Conservation (phyloP, 2,888 invertebrate genomes). For the Nomada goodeniana region DNA sequence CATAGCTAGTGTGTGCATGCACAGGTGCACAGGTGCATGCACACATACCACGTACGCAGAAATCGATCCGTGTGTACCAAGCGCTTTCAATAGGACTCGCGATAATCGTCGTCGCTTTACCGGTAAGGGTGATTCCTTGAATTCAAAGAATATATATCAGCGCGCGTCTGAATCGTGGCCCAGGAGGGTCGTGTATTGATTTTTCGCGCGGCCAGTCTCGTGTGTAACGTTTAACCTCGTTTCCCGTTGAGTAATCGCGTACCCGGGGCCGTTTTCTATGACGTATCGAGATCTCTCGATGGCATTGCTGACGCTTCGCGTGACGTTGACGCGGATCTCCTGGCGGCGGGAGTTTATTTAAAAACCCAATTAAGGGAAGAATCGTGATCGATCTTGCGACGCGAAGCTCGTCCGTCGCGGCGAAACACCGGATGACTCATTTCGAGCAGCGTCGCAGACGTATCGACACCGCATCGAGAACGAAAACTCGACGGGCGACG, state of each 20-base stretch:
- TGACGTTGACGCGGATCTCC: conserved; percentile 5
- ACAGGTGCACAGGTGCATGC: background rate
- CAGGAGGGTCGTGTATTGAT: conserved; percentile 79
- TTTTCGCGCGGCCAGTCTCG: conserved; percentile 78
- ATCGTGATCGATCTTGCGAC: conserved; percentile 54
- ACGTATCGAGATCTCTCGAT: conserved; percentile 50
- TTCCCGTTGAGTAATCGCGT: conserved; percentile 52
- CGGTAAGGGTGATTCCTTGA: conserved; percentile 53
- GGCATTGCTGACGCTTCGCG: conserved; percentile 29
- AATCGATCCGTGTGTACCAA: conserved; percentile 64
- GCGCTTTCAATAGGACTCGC: conserved; percentile 22
- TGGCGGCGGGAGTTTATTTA: conserved; percentile 28
- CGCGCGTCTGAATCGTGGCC: conserved; percentile 54
- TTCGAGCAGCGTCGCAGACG: background rate
- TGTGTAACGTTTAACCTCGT: conserved; percentile 77
- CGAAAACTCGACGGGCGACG: conserved; percentile 13
- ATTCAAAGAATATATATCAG: conserved; percentile 64
- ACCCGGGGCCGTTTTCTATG: conserved; percentile 23
- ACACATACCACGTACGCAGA: conserved; percentile 1
- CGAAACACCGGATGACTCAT: conserved; percentile 40
- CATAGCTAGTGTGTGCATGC: background rate
- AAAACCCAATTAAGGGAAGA: conserved; percentile 18
- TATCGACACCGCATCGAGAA: background rate
- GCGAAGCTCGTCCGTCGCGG: conserved; percentile 43
- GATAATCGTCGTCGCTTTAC: conserved; percentile 34